A percentile compares a stretch with the other conserved stretches of the same genome.
phyloP scores from a whole-genome alignment of 2,113 vertebrate genomes.

The Pelodiscus sinensis region DNA sequence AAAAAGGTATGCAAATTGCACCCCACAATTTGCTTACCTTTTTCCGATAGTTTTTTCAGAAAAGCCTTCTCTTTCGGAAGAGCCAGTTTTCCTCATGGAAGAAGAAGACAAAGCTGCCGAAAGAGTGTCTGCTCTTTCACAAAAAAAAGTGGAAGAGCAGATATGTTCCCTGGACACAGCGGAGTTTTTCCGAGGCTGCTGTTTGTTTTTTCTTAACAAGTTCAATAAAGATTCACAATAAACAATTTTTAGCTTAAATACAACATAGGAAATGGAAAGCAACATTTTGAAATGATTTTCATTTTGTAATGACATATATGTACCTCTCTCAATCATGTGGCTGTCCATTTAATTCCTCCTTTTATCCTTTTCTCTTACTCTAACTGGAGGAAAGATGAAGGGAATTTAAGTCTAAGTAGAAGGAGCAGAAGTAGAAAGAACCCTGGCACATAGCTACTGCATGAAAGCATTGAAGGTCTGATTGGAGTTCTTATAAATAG shows the following conservation, averaged over 20 bases:
- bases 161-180: no score
- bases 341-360: not conserved
- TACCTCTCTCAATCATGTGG: not conserved
- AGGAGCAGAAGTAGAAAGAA: not conserved
- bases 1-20: no score
- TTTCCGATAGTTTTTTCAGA: no score
- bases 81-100: no score
- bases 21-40: no score
- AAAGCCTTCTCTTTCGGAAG: no score
- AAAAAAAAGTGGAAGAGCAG: no score
- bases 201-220: not conserved
- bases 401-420: not conserved
- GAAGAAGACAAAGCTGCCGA: no score
- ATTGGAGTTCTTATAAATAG: not conserved
- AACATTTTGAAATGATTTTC: not conserved
- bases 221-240: not conserved
- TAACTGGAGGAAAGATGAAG: not conserved
- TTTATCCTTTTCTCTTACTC: not conserved
- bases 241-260: not conserved
- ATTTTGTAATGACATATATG: not conserved
- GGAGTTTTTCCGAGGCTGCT: not conserved
- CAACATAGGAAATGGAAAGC: not conserved
- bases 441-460: not conserved
- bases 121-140: no score
- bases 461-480: not conserved